These are phyloP conservation scores for Achlya flavicornis DNA, from an alignment of 2,888 invertebrate genomes.

Conservation along the genomic window DNA sequence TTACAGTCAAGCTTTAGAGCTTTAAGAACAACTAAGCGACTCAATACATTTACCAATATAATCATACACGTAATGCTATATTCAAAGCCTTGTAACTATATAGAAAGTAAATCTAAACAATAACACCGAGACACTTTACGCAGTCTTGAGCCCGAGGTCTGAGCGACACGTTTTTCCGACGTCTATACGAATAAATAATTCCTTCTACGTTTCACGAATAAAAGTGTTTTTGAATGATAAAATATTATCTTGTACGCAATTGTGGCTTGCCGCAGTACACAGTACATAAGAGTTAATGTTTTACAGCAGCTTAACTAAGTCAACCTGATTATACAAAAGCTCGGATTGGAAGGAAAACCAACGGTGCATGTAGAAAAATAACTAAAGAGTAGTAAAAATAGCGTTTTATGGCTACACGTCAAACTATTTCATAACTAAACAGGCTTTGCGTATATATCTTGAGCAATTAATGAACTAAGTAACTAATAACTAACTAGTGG, in stretches of 20 bases:
- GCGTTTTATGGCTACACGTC: too few species aligned
- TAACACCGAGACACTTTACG: constrained; percentile 12
- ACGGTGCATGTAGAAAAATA: too few species aligned
- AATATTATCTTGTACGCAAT: constrained; percentile 8
- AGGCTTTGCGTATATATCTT: too few species aligned
- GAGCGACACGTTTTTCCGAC: constrained; percentile 10
- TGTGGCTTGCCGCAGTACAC: background rate
- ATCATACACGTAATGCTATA: too few species aligned
- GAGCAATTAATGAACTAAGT: too few species aligned
- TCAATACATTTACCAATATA: too few species aligned
- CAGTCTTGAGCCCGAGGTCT: constrained; percentile 12
- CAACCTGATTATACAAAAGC: too few species aligned
- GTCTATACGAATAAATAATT: constrained; percentile 9
- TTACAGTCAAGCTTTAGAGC: background rate
- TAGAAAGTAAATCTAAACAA: background rate
- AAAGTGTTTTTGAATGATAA: constrained; percentile 15
- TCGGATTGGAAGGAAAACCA: too few species aligned
- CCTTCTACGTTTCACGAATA: constrained; percentile 13
- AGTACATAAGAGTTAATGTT: background rate
- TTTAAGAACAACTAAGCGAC: background rate
- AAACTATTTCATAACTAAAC: too few species aligned
- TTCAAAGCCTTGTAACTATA: background rate
- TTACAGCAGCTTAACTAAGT: background rate
- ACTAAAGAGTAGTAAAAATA: too few species aligned
- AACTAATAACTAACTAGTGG: too few species aligned